phyloP scores from a whole-genome alignment of 2,888 invertebrate genomes.

The Apomyelois bistriatella region DNA sequence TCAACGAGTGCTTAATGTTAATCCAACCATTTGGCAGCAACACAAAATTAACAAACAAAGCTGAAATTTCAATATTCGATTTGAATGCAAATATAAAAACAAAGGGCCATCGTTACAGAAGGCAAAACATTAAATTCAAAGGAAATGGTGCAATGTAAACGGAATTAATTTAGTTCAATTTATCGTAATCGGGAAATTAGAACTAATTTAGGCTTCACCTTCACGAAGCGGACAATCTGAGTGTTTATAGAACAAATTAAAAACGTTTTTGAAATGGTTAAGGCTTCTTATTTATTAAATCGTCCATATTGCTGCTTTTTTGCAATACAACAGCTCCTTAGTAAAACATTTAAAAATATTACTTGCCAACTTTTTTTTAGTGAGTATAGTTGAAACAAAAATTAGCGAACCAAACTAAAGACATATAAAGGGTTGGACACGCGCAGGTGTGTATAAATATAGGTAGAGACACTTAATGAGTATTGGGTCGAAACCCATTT shows the following conservation, averaged over 20 bases:
- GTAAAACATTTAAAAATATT: no score
- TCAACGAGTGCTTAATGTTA: not conserved
- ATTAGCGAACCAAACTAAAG: slow-evolving; percentile 57
- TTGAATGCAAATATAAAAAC: slow-evolving; percentile 4
- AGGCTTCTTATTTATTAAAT: no score
- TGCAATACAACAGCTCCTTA: no score
- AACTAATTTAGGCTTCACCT: slow-evolving; percentile 34
- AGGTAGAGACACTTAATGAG: slow-evolving; percentile 57
- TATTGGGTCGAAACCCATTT: slow-evolving; percentile 54
- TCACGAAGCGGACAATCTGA: slow-evolving; percentile 40
- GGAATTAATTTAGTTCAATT: slow-evolving; percentile 26
- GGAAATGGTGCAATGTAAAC: slow-evolving; percentile 18
- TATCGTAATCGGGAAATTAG: slow-evolving; percentile 32
- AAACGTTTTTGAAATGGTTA: not conserved
- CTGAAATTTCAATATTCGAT: slow-evolving; percentile 1
- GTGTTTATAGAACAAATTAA: slow-evolving; percentile 32
- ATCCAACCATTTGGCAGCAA: slow-evolving; percentile 2
- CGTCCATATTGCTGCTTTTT: no score
- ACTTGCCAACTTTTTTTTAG: no score
- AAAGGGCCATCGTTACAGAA: slow-evolving; percentile 10
- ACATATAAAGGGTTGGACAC: slow-evolving; percentile 61
- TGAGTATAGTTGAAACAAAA: slow-evolving; percentile 26
- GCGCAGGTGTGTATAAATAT: slow-evolving; percentile 68
- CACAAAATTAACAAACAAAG: not conserved
- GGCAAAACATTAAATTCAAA: slow-evolving; percentile 13